Base-by-base conservation (phyloP, 2,797 vertebrate genomes). In the Iguana delicatissima region DNA sequence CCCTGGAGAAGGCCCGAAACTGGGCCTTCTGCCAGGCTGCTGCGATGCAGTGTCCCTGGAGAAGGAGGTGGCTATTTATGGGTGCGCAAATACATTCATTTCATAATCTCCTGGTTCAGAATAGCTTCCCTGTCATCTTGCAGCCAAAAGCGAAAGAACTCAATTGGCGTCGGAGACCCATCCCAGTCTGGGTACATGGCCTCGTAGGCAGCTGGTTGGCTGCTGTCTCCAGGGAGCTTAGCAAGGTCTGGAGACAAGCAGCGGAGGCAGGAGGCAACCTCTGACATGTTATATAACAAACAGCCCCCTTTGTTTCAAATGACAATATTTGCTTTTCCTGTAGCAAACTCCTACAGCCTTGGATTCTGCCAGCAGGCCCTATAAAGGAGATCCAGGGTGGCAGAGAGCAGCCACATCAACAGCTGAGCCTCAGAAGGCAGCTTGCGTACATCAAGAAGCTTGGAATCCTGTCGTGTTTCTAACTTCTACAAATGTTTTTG, bases 141-240 rank as follows among this genome's bases (percentile, higher is more conserved):
- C 29, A 86, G 55, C 85, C 85, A 85, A 86, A 80, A 46, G 80
- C 20, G 26, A 77, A 50, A 81, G 26, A 80, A 32, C 76, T 72
- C 32, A 16, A 46, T 90, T 90, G 89, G 84, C 52, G 57, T 72
- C 76, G 1, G 9, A 42, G 67, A 46, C 76, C 77, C 89, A 24
- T 73, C 42, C 72, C 89, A 42, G 85, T 67, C 85, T 91, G 46
- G 85, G 73, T 14, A 83, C 29, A 42, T 0, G 46, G 72, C 50
- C n/a, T 69, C 52, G 10, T 24, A 42, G 72, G 80, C 85, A 87
- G 86, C 72, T n/a, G 35, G 35, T 84, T 87, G 72, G 85, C 72
- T 77, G 72, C 80, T 57, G 89, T 87, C 85, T 91, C 89, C 80
- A n/a, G 80, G 9, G 57, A 87, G 85, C 89, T 91, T 91, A 91